These are phyloP conservation scores for Boloria selene DNA, from an alignment of 2,888 invertebrate species.

Conservation along the genomic window DNA sequence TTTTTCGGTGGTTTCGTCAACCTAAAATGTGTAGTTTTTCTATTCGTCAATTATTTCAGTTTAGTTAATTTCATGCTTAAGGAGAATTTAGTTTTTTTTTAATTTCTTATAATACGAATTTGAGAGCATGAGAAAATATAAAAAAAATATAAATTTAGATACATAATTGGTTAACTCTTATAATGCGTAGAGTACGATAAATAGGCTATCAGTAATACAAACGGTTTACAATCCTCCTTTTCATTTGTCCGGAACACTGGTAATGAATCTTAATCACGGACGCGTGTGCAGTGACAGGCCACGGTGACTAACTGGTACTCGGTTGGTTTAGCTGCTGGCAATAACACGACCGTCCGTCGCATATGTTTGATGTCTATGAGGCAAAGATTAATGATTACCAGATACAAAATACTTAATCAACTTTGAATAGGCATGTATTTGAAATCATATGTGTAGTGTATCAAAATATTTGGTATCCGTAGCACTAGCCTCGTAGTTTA, in stretches of 20 bases:
- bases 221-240: slow-evolving; percentile 29
- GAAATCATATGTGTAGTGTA: too few species aligned
- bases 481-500: too few species aligned
- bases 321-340: slow-evolving; percentile 53
- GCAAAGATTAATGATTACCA: slow-evolving; percentile 31
- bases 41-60: too few species aligned
- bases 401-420: too few species aligned
- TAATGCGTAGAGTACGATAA: slow-evolving; percentile 19
- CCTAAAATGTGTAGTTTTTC: too few species aligned
- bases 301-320: slow-evolving; percentile 50
- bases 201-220: slow-evolving; percentile 27
- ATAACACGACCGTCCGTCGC: slow-evolving; percentile 57
- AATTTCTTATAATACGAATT: background rate
- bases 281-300: slow-evolving; percentile 41
- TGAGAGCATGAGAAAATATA: background rate
- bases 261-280: slow-evolving; percentile 42
- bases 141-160: too few species aligned
- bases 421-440: too few species aligned
- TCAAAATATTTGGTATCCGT: too few species aligned
- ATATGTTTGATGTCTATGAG: slow-evolving; percentile 43
- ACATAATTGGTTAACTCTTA: background rate
- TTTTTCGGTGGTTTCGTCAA: too few species aligned
- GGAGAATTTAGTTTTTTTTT: too few species aligned
- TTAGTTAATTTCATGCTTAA: too few species aligned
- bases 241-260: slow-evolving; percentile 36